These are phyloP conservation scores for Iphiclides podalirius DNA, from an alignment of 2,888 invertebrate species.

Conservation along the genomic window DNA sequence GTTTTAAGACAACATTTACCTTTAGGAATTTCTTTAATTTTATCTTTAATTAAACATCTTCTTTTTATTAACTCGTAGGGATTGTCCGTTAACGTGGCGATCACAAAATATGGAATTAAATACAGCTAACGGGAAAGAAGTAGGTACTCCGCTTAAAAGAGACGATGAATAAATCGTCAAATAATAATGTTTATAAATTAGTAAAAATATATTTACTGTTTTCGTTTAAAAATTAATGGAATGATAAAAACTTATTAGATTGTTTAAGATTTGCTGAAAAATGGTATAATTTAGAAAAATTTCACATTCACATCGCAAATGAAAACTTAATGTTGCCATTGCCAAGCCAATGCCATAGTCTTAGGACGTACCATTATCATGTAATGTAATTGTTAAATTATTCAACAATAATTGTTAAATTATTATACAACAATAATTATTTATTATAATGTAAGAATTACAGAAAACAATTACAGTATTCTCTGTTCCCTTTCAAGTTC, in stretches of 20 bases:
- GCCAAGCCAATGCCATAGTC: no score
- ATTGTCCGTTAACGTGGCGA: conserved; percentile 60
- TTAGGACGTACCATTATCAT: no score
- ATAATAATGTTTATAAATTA: background rate
- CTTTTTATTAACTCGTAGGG: conserved; percentile 28
- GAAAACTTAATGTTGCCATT: conserved; percentile 5
- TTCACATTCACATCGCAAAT: conserved; percentile 10
- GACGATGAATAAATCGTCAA: conserved; percentile 1
- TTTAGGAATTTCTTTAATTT: conserved; percentile 27
- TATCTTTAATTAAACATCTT: conserved; percentile 39
- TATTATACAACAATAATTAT: no score
- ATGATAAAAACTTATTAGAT: conserved; percentile 6
- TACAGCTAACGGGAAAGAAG: conserved; percentile 42
- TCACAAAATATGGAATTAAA: conserved; percentile 34
- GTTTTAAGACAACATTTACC: conserved; percentile 25
- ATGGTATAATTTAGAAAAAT: background rate
- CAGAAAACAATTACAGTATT: no score
- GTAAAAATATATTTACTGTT: background rate
- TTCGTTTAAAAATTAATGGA: conserved; percentile 6
- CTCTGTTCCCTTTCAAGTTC: no score
- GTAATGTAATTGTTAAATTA: no score
- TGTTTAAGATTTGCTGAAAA: conserved; percentile 1
- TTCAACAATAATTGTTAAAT: no score
- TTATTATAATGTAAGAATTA: no score
- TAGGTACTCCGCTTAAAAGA: conserved; percentile 17